A percentile compares a stretch with the other conserved stretches of the same genome.
These are phyloP conservation scores for Temnothorax unifasciatus DNA, from an alignment of 2,888 invertebrate species.

Conservation along the genomic window DNA sequence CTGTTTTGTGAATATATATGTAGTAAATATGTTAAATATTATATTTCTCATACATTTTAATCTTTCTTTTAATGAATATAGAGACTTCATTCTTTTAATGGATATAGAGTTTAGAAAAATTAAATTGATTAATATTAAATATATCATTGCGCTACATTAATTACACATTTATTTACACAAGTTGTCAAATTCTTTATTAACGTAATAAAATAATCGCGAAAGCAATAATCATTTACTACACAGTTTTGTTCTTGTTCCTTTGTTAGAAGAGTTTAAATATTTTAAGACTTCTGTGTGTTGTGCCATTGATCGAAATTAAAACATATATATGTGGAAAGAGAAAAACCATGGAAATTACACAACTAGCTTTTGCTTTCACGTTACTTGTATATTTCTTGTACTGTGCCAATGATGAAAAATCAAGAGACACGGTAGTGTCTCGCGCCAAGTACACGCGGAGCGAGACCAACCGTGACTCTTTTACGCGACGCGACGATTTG, in stretches of 20 bases:
- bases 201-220: background rate
- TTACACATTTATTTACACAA: background rate
- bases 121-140: slow-evolving; percentile 13
- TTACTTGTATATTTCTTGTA: slow-evolving; percentile 15
- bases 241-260: background rate
- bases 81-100: background rate
- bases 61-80: background rate
- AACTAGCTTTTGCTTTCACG: slow-evolving; percentile 16
- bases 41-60: background rate
- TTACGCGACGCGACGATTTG: too few relatives aligned
- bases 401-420: slow-evolving; percentile 28
- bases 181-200: background rate
- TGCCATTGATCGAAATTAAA: background rate
- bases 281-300: background rate
- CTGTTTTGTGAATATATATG: background rate
- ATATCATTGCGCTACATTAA: background rate
- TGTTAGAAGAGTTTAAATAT: background rate
- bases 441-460: too few relatives aligned
- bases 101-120: background rate
- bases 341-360: slow-evolving; percentile 18
- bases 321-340: background rate
- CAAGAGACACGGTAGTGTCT: too few relatives aligned
- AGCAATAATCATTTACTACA: background rate
- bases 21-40: background rate
- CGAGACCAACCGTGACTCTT: too few relatives aligned